Evolutionary conservation across 37 sponge, comb jelly and placozoan species (phyloP).

Genomic region (Petrosia ficiformis): DNA sequence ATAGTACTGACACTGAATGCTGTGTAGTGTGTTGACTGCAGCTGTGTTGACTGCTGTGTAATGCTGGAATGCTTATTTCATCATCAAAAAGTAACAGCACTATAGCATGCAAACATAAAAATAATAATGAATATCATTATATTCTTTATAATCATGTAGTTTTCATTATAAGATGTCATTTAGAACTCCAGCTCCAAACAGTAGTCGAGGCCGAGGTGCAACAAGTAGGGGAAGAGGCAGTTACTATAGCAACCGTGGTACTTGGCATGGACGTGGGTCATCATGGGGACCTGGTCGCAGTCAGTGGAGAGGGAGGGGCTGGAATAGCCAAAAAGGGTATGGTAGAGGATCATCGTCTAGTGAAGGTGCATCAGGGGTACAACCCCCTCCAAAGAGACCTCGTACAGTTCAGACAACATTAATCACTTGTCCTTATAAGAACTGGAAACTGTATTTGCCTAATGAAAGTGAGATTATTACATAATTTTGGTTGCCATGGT

Average conservation of each 20-base stretch:
- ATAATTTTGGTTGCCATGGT: too few relatives aligned
- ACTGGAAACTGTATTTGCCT: slow-evolving; percentile 63
- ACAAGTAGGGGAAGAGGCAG: slow-evolving; percentile 31
- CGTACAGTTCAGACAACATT: slow-evolving; percentile 43
- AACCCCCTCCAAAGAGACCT: background rate
- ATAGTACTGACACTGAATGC: too few relatives aligned
- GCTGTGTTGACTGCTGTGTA: too few relatives aligned
- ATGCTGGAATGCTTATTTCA: too few relatives aligned
- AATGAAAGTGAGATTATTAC: slow-evolving; percentile 62
- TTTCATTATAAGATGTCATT: background rate
- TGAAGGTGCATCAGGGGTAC: background rate
- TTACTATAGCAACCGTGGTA: slow-evolving; percentile 8
- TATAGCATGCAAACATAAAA: too few relatives aligned
- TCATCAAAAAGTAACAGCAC: too few relatives aligned
- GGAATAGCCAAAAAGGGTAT: background rate
- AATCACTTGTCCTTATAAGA: slow-evolving; percentile 31
- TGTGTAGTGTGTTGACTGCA: too few relatives aligned
- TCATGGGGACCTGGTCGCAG: background rate
- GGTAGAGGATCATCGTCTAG: background rate
- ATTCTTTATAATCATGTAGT: too few relatives aligned
- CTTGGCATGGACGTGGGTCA: background rate
- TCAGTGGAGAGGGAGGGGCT: slow-evolving; percentile 4
- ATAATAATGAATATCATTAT: too few relatives aligned
- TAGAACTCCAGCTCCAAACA: background rate
- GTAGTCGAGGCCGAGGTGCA: slow-evolving; percentile 17